A percentile compares a stretch with the other conserved stretches of the same genome.
Conservation (phyloP, 1,140 invertebrate genomes). For the Medauroidea extradentata region DNA sequence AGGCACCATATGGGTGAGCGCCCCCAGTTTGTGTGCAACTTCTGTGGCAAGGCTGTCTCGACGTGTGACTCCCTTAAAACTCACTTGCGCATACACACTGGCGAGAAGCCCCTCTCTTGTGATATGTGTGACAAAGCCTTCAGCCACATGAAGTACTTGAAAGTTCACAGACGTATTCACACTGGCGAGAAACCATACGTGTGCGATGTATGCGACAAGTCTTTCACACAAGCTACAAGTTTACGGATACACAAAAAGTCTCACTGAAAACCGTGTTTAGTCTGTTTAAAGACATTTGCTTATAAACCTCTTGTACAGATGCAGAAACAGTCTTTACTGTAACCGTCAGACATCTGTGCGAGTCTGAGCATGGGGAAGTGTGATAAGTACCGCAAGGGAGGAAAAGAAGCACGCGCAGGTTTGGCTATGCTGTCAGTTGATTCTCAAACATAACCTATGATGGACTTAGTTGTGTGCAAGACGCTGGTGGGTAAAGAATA, state of each 20-base stretch:
- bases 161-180: constrained; percentile 77
- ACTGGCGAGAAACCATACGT: constrained; percentile 64
- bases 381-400: no score
- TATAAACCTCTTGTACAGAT: no score
- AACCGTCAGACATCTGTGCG: no score
- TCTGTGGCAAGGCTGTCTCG: constrained; percentile 49
- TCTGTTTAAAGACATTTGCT: no score
- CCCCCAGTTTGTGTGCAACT: constrained; percentile 60
- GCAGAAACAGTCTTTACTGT: no score
- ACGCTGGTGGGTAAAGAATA: no score
- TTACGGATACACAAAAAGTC: constrained; percentile 45
- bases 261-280: no score
- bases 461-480: no score
- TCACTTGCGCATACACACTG: constrained; percentile 50
- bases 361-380: no score
- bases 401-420: no score
- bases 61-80: constrained; percentile 27
- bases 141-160: constrained; percentile 71
- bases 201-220: constrained; percentile 59
- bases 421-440: no score
- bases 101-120: constrained; percentile 78
- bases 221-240: constrained; percentile 58
- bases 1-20: constrained; percentile 49
- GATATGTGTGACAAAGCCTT: constrained; percentile 54
- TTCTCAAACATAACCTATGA: no score